Base-by-base conservation (phyloP, 2,113 vertebrate genomes). In the Pyxicephalus adspersus region DNA sequence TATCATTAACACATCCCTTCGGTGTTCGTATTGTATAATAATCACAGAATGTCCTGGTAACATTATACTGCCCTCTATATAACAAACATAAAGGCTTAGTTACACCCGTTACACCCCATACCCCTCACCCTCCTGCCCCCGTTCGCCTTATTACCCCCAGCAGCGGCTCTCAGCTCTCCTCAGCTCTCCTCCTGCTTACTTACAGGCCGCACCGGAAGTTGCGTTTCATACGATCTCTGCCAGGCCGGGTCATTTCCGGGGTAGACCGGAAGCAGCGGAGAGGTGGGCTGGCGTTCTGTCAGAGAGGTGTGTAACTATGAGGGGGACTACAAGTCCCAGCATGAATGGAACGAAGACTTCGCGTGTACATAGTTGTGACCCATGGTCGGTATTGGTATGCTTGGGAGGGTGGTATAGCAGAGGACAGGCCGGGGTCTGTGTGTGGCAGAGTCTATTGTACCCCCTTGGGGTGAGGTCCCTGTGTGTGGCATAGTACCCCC, bases 201-300 rank as follows among this genome's bases (percentile, higher is more conserved):
- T 22, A 20, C 23, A 80, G 77, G 77, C 77, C 77, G 31, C 57
- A n/a, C 29, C 66, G 77, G 65, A 63, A 60, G 57, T 71, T 38
- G 23, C 66, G 57, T 60, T 13, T 2, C 8, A 25, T 1, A 1
- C n/a, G 17, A 9, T 45, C 38, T 45, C 38, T 13, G 38, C 38
- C 1, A 22, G 34, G 28, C 55, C 52, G 25, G 51, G 31, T 34
- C 55, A 61, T 25, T 80, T 80, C 77, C 77, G 57, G 55, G 22
- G n/a, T 9, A 60, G 11, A 52, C 8, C 54, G 77, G 77, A 71
- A 80, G 65, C 16, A 51, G 51, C 63, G 50, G 76, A 6, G 50
- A 31, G 19, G 1, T 18, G 38, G 23, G 9, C 50, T 51, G 57
- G 23, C 22, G 22, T 29, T 6, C 63, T 34, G 45, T 7, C 5